phyloP scores from a whole-genome alignment of 30 jellyfish, hydroid and myxozoan genomes.

The Turritopsis rubra region DNA sequence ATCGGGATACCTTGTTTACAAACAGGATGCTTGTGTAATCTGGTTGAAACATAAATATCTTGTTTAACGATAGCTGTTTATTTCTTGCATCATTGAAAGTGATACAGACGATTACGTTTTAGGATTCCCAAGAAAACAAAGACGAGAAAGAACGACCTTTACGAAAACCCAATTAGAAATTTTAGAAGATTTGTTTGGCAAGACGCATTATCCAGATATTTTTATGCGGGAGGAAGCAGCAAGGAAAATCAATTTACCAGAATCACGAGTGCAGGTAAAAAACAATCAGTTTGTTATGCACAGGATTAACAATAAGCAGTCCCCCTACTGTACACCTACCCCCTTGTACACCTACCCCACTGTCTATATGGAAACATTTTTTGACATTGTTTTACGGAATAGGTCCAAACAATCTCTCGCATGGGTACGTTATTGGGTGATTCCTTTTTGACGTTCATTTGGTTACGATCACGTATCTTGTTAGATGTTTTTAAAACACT shows the following conservation, averaged over 20 bases:
- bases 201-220: constrained; percentile 97
- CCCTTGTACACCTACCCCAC: too few relatives aligned
- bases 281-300: too few relatives aligned
- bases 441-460: too few relatives aligned
- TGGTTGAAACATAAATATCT: background rate
- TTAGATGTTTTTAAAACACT: background rate
- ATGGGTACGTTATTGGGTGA: too few relatives aligned
- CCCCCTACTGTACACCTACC: too few relatives aligned
- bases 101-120: background rate
- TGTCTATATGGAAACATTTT: too few relatives aligned
- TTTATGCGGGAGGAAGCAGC: constrained; percentile 99
- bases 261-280: constrained; percentile 98
- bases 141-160: constrained; percentile 99
- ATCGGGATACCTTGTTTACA: background rate
- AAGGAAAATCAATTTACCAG: constrained; percentile 95
- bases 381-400: too few relatives aligned
- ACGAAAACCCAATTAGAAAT: constrained; percentile 97
- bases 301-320: too few relatives aligned
- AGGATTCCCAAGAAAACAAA: constrained; percentile 98
- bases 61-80: background rate
- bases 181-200: constrained; percentile 86
- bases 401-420: too few relatives aligned
- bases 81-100: background rate
- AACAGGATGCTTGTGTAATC: background rate
- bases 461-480: background rate